Percentiles rank a stretch among this genome's conserved stretches.
Evolutionary conservation across 2,888 invertebrate species (phyloP).

Genomic region (Clitarchus hookeri): DNA sequence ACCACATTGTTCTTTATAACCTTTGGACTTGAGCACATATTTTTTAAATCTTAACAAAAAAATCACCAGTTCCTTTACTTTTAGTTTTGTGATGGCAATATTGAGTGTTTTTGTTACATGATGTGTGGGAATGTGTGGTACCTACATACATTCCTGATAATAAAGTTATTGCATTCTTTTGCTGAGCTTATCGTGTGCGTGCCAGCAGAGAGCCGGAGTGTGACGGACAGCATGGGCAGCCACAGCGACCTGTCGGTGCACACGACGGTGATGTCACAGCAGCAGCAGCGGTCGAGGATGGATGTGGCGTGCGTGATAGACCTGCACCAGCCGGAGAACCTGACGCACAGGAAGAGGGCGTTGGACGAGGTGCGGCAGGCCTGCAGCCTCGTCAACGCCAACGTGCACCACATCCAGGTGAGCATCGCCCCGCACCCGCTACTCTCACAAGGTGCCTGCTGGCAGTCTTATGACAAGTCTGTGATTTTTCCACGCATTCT

Average conservation of each 20-base stretch:
- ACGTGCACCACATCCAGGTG: conserved; percentile 83
- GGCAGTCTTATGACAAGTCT: too few species aligned
- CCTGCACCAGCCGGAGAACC: conserved; percentile 71
- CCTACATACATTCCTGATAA: too few species aligned
- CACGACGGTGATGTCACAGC: conserved; percentile 44
- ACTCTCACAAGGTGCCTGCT: too few species aligned
- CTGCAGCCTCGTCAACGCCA: conserved; percentile 77
- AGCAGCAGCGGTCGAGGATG: conserved; percentile 67
- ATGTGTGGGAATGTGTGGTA: neutral
- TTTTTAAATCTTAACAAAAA: too few species aligned
- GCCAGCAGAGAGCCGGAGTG: conserved; percentile 50
- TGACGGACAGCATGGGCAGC: conserved; percentile 65
- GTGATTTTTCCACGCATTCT: too few species aligned
- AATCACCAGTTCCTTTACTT: too few species aligned
- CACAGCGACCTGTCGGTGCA: conserved; percentile 63
- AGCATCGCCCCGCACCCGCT: neutral
- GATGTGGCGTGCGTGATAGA: conserved; percentile 90
- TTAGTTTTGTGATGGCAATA: too few species aligned
- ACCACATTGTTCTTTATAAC: too few species aligned
- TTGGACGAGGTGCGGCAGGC: conserved; percentile 84
- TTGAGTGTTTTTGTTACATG: neutral
- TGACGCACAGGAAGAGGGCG: conserved; percentile 77
- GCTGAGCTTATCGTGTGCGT: neutral
- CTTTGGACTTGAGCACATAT: too few species aligned
- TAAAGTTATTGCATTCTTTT: too few species aligned